Conservation (phyloP, 2,888 invertebrate genomes). For the Himalopsyche tibetana region DNA sequence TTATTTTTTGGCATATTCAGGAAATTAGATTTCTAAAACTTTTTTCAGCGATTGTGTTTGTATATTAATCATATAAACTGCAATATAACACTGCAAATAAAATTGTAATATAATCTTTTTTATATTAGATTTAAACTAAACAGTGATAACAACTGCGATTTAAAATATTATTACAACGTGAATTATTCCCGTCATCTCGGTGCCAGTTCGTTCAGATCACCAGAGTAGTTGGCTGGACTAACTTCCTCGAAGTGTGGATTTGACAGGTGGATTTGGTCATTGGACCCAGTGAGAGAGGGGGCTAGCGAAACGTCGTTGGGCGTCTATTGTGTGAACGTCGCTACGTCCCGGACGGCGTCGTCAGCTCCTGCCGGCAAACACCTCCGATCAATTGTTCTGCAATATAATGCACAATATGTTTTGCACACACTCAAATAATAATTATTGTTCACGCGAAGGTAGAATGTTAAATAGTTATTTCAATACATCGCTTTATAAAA, state of each 20-base stretch:
- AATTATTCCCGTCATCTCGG: constrained; percentile 17
- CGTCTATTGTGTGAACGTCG: constrained; percentile 20
- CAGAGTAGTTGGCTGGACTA: constrained; percentile 25
- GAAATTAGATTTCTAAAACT: no score
- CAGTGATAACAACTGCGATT: neutral
- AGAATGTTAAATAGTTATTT: neutral
- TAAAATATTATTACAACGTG: constrained; percentile 20
- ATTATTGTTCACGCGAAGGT: neutral
- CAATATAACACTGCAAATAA: no score
- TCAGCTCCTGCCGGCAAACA: constrained; percentile 3
- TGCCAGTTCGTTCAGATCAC: neutral
- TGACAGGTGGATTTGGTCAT: constrained; percentile 43
- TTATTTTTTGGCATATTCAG: no score
- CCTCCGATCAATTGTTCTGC: constrained; percentile 39
- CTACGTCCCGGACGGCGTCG: constrained; percentile 29
- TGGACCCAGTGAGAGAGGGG: constrained; percentile 23
- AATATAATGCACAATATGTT: constrained; percentile 32
- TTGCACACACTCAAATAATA: constrained; percentile 13
- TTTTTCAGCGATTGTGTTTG: no score
- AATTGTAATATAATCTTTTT: neutral
- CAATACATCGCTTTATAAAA: no score
- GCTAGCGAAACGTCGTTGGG: neutral
- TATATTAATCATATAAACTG: no score
- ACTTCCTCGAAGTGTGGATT: constrained; percentile 38
- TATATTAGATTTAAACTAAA: neutral